Base-by-base conservation (phyloP, 92 coral and sea anemone genomes). In the Palythoa grandis region DNA sequence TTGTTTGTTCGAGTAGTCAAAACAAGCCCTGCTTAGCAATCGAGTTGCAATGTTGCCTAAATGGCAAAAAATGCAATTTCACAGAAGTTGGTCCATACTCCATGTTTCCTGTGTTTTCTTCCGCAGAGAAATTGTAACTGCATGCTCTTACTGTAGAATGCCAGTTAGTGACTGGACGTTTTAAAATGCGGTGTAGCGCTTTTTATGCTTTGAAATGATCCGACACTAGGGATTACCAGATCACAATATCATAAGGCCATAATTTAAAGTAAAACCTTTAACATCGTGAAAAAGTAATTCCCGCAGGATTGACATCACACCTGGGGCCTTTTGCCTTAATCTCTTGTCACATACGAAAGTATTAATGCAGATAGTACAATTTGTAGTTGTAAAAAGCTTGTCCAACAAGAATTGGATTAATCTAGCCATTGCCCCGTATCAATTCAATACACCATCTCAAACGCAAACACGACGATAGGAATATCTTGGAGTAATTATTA, bases 391-490 rank as follows among this genome's bases (percentile, higher is more conserved):
- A 57, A 57, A 57, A 72, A 39, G 29, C 14, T 14, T 43, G 13
- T 72, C 17, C 17, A 13, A 47, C 54, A 72, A 40, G 76, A 25
- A 70, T 11, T 70, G 74, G 47, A 70, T 70, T 70, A 70, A 70
- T 70, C 38, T 40, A 70, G 74, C 25, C 16, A 25, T 70, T 70
- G 40, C 39, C 76, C 52, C 17, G 23, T 39, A 48, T 6, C 53
- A 13, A 19, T 72, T 38, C 24, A 40, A 40, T 72, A 22, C 39
- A 37, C 39, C 76, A 4, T 15, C 76, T 72, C 53, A 4, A 40
- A 5, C 25, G 25, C 76, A 38, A 72, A 40, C 29, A 72, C n/a
- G 22, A 47, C 76, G 39, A 72, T 72, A 14, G 37, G 76, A 72
- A 72, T 72, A 72, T 47, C 76, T 72, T 6, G n/a, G 76, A 40